Conservation (phyloP, 64 coral and sea anemone species). For the Actinia tenebrosa region DNA sequence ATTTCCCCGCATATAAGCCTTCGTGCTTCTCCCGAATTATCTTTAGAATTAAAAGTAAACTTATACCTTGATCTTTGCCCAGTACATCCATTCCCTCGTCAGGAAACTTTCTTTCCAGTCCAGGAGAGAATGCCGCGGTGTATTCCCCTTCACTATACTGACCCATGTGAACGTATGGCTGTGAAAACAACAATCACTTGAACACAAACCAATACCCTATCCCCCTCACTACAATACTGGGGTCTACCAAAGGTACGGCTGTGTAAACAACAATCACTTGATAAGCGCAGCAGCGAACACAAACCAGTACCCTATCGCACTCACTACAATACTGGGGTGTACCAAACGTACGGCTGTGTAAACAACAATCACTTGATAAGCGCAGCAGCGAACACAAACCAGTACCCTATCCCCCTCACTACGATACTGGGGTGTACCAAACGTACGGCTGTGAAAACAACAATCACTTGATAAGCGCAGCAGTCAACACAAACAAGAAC, state of each 20-base stretch:
- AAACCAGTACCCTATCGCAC: no score
- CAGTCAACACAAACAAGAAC: no score
- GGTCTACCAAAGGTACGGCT: conserved; percentile 35
- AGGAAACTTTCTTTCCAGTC: conserved; percentile 58
- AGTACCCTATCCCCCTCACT: no score
- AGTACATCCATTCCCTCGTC: conserved; percentile 28
- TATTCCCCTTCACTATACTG: conserved; percentile 93
- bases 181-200: neutral
- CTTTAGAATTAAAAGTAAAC: neutral
- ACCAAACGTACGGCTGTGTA: neutral
- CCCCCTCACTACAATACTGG: no score
- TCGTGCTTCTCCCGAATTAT: no score
- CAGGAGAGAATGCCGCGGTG: conserved; percentile 40
- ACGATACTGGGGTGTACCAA: no score
- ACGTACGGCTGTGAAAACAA: no score
- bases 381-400: no score
- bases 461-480: neutral
- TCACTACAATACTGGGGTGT: no score
- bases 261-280: neutral
- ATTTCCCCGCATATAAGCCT: no score
- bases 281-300: no score
- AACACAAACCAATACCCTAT: no score
- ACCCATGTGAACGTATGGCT: conserved; percentile 74
- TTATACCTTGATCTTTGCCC: conserved; percentile 48
- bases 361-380: neutral